These are phyloP conservation scores for Florisuga fusca DNA, from an alignment of 2,797 vertebrate species.

Conservation along the genomic window DNA sequence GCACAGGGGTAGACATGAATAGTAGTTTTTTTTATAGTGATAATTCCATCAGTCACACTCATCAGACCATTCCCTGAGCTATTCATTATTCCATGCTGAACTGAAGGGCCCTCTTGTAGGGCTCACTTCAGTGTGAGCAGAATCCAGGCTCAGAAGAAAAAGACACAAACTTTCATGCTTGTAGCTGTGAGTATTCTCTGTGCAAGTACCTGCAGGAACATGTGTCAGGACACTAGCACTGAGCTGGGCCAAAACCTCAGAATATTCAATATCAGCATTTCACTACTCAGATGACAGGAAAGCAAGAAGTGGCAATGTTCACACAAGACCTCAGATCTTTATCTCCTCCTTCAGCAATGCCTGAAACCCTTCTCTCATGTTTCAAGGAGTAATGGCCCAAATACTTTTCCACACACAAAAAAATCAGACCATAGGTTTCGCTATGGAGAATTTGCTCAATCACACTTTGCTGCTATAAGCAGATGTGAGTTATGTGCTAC, in stretches of 20 bases:
- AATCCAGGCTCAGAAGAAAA: neutral
- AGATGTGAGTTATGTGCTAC: neutral
- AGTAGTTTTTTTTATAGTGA: neutral
- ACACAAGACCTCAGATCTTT: neutral
- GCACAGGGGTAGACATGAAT: neutral
- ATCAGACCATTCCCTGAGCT: neutral
- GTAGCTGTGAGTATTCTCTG: neutral
- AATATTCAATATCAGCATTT: neutral
- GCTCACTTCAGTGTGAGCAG: neutral
- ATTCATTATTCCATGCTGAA: neutral
- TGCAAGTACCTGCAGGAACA: neutral
- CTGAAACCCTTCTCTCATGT: neutral
- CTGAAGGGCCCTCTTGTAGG: neutral
- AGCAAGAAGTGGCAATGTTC: neutral
- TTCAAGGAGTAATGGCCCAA: neutral
- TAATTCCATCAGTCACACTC: neutral
- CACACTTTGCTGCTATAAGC: neutral
- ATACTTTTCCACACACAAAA: neutral
- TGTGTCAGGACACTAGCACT: neutral
- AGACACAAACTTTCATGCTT: neutral
- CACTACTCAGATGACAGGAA: neutral
- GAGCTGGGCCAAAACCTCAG: neutral
- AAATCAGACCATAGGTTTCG: neutral
- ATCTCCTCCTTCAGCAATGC: neutral
- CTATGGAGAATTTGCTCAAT: neutral